Percentiles rank a stretch among this genome's conserved stretches.
phyloP scores from a whole-genome alignment of 2,888 invertebrate genomes.

The Reticulitermes lucifugus region DNA sequence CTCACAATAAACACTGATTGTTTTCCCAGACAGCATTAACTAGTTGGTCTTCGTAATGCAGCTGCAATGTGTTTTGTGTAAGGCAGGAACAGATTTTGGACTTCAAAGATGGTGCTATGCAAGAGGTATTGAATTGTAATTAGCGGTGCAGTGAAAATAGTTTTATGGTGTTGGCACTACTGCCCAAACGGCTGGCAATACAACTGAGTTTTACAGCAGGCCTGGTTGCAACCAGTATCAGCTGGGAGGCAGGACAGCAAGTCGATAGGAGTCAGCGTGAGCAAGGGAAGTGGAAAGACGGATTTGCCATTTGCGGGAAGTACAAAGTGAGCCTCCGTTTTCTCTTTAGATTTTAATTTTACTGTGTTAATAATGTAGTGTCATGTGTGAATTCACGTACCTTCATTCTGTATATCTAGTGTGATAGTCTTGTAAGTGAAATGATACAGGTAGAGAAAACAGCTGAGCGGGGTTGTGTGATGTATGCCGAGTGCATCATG shows the following conservation, averaged over 20 bases:
- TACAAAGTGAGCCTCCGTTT: conserved; percentile 2
- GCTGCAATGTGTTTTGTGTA: too few species aligned
- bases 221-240: conserved; percentile 7
- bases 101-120: too few species aligned
- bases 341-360: not conserved
- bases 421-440: not conserved
- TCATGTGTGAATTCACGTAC: not conserved
- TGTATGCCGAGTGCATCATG: not conserved
- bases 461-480: not conserved
- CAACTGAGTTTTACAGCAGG: not conserved
- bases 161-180: not conserved
- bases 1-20: too few species aligned
- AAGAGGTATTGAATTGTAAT: too few species aligned
- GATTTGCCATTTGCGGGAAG: not conserved
- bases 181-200: not conserved
- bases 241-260: not conserved
- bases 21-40: too few species aligned
- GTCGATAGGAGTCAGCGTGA: not conserved
- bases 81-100: too few species aligned
- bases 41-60: too few species aligned
- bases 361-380: not conserved
- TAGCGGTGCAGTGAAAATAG: not conserved
- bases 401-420: not conserved
- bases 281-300: not conserved
- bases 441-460: not conserved